Percentiles rank a stretch among this genome's conserved stretches.
Evolutionary conservation across 2,797 vertebrate genomes (phyloP).

Genomic region (Phrynocephalus guinanensis): DNA sequence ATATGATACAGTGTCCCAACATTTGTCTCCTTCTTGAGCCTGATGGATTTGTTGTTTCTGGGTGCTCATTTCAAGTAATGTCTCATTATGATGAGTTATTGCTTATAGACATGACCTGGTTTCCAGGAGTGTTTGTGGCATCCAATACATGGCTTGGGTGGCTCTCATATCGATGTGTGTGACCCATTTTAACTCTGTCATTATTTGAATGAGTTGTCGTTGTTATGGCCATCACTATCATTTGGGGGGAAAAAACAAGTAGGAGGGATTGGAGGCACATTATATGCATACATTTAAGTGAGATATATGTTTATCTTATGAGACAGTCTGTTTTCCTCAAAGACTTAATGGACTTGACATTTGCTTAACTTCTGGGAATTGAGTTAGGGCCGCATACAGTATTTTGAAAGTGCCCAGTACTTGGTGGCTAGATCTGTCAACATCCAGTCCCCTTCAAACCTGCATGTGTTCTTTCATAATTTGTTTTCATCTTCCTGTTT

Average conservation of each 20-base stretch:
- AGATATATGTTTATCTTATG: not conserved
- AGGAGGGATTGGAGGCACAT: not conserved
- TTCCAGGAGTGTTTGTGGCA: not conserved
- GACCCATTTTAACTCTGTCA: not conserved
- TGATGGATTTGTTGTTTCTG: not conserved
- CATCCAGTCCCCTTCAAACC: no score
- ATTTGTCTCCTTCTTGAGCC: not conserved
- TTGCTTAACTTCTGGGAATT: not conserved
- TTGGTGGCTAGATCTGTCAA: not conserved
- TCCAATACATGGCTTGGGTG: not conserved
- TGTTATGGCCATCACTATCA: not conserved
- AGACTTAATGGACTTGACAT: not conserved
- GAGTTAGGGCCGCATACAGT: not conserved
- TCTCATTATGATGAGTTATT: not conserved
- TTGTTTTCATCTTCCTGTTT: no score
- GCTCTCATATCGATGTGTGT: not conserved
- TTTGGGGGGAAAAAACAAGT: not conserved
- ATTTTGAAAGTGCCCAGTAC: not conserved
- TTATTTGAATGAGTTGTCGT: conserved; percentile 2
- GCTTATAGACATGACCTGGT: not conserved
- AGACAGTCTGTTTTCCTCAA: not conserved
- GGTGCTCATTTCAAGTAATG: not conserved
- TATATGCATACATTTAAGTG: not conserved
- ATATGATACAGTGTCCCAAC: not conserved
- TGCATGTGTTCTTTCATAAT: no score